These are phyloP conservation scores for Copsychus sechellarum DNA, from an alignment of 2,113 vertebrate species.

Conservation along the genomic window DNA sequence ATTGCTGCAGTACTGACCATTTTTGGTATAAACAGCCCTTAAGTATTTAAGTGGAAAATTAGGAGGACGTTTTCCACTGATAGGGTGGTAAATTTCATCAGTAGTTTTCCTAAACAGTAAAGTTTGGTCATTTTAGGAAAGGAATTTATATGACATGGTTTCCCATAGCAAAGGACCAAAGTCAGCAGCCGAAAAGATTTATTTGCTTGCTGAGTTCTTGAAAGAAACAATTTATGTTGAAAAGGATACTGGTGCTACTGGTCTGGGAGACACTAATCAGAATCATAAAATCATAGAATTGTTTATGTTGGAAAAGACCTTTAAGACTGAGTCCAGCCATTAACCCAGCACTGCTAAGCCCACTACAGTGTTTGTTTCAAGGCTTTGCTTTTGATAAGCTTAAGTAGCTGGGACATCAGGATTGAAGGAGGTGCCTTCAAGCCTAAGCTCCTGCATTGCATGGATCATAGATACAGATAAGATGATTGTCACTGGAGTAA, in stretches of 20 bases:
- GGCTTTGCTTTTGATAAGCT: not conserved
- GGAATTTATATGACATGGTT: not conserved
- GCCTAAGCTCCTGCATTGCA: not conserved
- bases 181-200: not conserved
- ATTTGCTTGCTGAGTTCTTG: not conserved
- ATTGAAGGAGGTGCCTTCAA: not conserved
- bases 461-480: not conserved
- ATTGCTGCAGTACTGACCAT: not conserved
- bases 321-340: not conserved
- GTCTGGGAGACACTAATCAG: not conserved
- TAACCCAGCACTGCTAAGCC: not conserved
- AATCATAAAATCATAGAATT: not conserved
- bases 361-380: not conserved
- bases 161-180: not conserved
- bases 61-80: not conserved
- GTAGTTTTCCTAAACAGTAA: not conserved
- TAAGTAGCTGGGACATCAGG: not conserved
- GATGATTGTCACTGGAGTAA: not conserved
- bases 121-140: not conserved
- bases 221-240: not conserved
- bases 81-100: not conserved
- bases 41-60: not conserved
- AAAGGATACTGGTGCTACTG: not conserved
- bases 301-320: not conserved
- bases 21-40: not conserved